These are phyloP conservation scores for Melopsittacus undulatus DNA, from an alignment of 2,797 vertebrate species.

Conservation along the genomic window DNA sequence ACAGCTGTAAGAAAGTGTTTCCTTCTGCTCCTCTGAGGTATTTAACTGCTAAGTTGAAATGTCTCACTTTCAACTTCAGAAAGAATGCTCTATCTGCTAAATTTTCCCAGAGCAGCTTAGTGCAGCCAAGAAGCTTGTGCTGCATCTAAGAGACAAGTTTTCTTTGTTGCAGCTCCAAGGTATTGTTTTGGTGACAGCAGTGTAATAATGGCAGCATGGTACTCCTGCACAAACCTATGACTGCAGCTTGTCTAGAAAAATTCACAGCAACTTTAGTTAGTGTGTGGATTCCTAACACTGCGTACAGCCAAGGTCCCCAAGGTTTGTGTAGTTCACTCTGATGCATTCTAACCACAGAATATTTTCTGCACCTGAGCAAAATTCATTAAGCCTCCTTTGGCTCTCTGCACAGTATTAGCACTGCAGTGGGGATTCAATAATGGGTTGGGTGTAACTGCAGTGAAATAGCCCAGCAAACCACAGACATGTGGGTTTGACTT, in stretches of 20 bases:
- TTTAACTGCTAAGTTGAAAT: neutral
- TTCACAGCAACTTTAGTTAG: neutral
- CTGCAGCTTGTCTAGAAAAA: neutral
- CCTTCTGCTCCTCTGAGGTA: neutral
- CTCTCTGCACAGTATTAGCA: neutral
- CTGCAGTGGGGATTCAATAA: neutral
- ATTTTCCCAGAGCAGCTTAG: neutral
- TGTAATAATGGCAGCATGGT: neutral
- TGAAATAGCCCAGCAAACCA: neutral
- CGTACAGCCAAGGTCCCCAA: neutral
- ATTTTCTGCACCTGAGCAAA: constrained; percentile 20
- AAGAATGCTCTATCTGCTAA: neutral
- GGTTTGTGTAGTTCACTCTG: neutral
- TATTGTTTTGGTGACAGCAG: neutral
- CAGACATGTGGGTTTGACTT: neutral
- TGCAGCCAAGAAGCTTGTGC: neutral
- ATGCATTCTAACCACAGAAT: neutral
- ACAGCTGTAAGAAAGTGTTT: neutral
- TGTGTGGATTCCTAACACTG: accelerated
- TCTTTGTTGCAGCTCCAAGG: neutral
- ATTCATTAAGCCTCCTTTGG: neutral
- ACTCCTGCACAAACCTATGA: neutral
- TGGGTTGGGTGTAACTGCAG: neutral
- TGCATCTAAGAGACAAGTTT: neutral
- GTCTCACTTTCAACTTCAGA: neutral